Evolutionary conservation across 2,888 invertebrate genomes (phyloP).

Genomic region (Timema cristinae): DNA sequence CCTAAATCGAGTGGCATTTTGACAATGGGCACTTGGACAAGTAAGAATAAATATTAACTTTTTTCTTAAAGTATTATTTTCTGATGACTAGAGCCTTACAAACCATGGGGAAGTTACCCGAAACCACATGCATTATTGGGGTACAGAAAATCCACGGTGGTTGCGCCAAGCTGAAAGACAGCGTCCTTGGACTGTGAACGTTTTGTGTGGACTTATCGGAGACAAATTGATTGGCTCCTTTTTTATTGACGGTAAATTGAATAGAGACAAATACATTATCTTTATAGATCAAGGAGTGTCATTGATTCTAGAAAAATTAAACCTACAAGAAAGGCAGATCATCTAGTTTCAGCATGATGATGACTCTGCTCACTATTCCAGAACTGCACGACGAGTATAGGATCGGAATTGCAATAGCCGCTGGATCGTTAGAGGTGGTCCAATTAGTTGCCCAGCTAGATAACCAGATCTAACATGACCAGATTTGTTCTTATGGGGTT

Average conservation of each 20-base stretch:
- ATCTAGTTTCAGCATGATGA: not conserved
- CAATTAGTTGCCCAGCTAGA: not conserved
- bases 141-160: not conserved
- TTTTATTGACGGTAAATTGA: not conserved
- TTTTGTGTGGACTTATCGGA: not conserved
- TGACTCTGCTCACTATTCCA: not conserved
- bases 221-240: not conserved
- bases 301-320: not conserved
- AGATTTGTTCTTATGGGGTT: not conserved
- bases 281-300: not conserved
- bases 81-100: not conserved
- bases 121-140: not conserved
- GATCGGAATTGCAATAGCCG: not conserved
- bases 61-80: no score
- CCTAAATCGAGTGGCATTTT: no score
- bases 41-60: no score
- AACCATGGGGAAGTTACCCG: not conserved
- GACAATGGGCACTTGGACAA: no score
- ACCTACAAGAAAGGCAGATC: not conserved
- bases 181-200: not conserved
- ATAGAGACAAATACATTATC: not conserved
- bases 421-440: not conserved
- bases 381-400: not conserved
- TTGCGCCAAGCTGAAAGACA: not conserved
- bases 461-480: not conserved